phyloP scores from a whole-genome alignment of 92 coral and sea anemone species.

The Porites cylindrica region DNA sequence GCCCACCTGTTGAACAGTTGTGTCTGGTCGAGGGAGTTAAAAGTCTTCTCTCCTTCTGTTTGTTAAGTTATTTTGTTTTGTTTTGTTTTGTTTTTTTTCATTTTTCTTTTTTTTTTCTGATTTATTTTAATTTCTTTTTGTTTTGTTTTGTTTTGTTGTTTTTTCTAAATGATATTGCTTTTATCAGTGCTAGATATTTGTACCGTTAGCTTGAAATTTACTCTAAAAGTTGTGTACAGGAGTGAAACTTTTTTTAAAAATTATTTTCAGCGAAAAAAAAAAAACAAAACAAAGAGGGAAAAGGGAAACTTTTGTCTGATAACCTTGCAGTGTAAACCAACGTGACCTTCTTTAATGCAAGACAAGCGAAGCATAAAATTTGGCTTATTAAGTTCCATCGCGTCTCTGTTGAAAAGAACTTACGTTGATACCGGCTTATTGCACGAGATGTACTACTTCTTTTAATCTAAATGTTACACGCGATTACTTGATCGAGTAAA shows the following conservation, averaged over 20 bases:
- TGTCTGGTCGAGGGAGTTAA: background rate
- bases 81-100: background rate
- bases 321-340: background rate
- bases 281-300: too few relatives aligned
- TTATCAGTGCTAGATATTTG: background rate
- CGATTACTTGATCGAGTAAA: too few relatives aligned
- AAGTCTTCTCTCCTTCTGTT: background rate
- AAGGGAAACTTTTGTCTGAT: background rate
- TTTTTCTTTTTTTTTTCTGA: background rate
- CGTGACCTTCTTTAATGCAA: background rate
- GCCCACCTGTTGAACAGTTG: background rate
- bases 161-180: background rate
- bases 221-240: too few relatives aligned
- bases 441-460: too few relatives aligned
- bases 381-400: background rate
- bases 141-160: too few relatives aligned
- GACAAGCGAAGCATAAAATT: background rate
- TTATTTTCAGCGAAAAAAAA: too few relatives aligned
- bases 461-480: too few relatives aligned
- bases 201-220: background rate
- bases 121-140: background rate
- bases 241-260: too few relatives aligned
- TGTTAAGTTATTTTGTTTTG: background rate
- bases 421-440: too few relatives aligned
- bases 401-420: too few relatives aligned